Evolutionary conservation across 2,888 invertebrate genomes (phyloP).

Genomic region (Aromia moschata): DNA sequence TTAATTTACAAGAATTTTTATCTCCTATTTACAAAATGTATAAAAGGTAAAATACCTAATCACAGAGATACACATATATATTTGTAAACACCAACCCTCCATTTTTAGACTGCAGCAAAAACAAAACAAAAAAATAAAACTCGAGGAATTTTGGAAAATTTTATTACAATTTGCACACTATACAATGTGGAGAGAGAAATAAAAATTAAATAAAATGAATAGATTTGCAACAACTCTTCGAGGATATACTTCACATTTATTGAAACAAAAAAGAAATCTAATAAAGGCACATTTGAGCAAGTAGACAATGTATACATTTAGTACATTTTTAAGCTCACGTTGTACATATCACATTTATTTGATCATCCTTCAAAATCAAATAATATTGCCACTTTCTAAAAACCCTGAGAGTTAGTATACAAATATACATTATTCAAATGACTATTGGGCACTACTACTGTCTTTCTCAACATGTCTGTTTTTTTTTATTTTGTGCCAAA

Average conservation of each 20-base stretch:
- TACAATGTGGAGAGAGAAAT: constrained; percentile 42
- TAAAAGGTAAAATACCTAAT: too few relatives aligned
- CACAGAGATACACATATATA: too few relatives aligned
- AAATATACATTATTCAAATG: constrained; percentile 48
- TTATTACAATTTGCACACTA: constrained; percentile 47
- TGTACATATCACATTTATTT: constrained; percentile 56
- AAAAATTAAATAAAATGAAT: constrained; percentile 37
- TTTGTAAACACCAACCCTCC: constrained; percentile 55
- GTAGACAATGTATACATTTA: constrained; percentile 57
- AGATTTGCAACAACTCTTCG: constrained; percentile 42
- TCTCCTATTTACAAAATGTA: too few relatives aligned
- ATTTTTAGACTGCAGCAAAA: constrained; percentile 42
- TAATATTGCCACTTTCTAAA: constrained; percentile 54
- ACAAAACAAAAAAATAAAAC: constrained; percentile 42
- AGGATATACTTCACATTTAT: constrained; percentile 33
- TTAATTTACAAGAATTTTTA: too few relatives aligned
- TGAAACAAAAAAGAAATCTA: constrained; percentile 45
- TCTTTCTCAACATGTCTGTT: constrained; percentile 29
- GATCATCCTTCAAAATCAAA: constrained; percentile 44
- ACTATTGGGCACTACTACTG: constrained; percentile 41
- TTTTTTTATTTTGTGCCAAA: constrained; percentile 28
- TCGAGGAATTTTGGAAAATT: constrained; percentile 46
- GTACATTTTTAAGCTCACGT: constrained; percentile 51
- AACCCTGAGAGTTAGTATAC: constrained; percentile 59
- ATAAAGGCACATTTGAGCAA: constrained; percentile 62